These are phyloP conservation scores for Apeltes quadracus DNA, from an alignment of 2,113 vertebrate genomes.

Conservation along the genomic window DNA sequence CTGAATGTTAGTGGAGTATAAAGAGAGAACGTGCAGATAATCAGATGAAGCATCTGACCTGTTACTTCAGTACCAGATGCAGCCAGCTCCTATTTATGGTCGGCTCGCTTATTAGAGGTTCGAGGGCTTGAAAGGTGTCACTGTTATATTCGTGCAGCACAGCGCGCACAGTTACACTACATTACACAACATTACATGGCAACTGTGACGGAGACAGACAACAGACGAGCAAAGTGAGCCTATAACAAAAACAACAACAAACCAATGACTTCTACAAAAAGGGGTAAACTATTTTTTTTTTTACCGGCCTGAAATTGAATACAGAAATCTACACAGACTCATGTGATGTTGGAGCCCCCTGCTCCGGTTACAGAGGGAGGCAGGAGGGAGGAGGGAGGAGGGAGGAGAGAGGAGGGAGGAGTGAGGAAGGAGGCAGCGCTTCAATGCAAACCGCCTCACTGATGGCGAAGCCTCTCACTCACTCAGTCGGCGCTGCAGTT, in stretches of 20 bases:
- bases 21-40: not conserved
- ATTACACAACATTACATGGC: not conserved
- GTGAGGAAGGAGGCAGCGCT: slow-evolving; percentile 59
- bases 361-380: slow-evolving; percentile 66
- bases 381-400: slow-evolving; percentile 54
- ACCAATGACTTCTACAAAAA: not conserved
- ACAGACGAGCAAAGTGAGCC: not conserved
- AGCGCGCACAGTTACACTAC: not conserved
- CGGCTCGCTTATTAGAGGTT: not conserved
- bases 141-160: not conserved
- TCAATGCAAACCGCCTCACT: slow-evolving; percentile 59
- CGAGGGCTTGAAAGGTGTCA: not conserved
- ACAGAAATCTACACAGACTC: slow-evolving; percentile 15
- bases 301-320: not conserved
- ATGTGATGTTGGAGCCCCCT: slow-evolving; percentile 70
- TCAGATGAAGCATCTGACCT: not conserved
- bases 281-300: not conserved
- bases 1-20: not conserved
- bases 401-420: slow-evolving; percentile 42
- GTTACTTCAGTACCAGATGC: not conserved
- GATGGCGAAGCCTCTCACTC: slow-evolving; percentile 38
- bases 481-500: slow-evolving; percentile 19
- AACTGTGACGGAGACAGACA: not conserved
- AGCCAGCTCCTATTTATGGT: not conserved
- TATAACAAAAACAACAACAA: not conserved